These are phyloP conservation scores for Salvelinus namaycush DNA, from an alignment of 2,113 vertebrate genomes.

Conservation along the genomic window DNA sequence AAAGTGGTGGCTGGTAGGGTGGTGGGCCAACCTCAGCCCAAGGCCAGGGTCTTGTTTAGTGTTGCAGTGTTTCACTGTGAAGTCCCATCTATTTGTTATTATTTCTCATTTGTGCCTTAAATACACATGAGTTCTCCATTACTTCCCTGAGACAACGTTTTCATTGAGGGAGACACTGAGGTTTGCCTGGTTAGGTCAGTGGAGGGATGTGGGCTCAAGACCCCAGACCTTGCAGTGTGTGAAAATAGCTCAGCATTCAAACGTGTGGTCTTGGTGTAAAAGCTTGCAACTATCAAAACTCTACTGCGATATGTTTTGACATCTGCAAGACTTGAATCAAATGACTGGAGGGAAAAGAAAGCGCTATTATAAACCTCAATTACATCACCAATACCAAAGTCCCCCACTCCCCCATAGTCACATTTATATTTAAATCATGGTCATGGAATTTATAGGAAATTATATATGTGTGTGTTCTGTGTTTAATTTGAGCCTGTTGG, in stretches of 20 bases:
- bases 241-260: slow-evolving; percentile 74
- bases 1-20: slow-evolving; percentile 13
- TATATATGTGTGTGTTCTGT: slow-evolving; percentile 41
- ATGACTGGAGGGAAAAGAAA: slow-evolving; percentile 54
- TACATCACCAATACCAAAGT: slow-evolving; percentile 66
- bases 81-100: slow-evolving; percentile 50
- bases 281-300: slow-evolving; percentile 61
- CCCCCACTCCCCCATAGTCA: slow-evolving; percentile 36
- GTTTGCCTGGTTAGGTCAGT: slow-evolving; percentile 64
- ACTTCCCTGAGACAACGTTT: slow-evolving; percentile 62
- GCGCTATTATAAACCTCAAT: slow-evolving; percentile 58
- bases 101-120: slow-evolving; percentile 62
- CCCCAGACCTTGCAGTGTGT: slow-evolving; percentile 67
- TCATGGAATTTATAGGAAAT: slow-evolving; percentile 60
- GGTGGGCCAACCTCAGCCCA: slow-evolving; percentile 25
- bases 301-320: slow-evolving; percentile 55
- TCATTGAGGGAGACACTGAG: slow-evolving; percentile 66
- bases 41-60: slow-evolving; percentile 21
- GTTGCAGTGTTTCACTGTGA: slow-evolving; percentile 24
- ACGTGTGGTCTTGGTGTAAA: slow-evolving; percentile 65
- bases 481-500: slow-evolving; percentile 58
- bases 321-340: slow-evolving; percentile 56
- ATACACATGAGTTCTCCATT: slow-evolving; percentile 62
- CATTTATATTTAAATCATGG: slow-evolving; percentile 65
- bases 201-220: slow-evolving; percentile 73